Base-by-base conservation (phyloP, 2,797 vertebrate species). In the Scyliorhinus canicula region DNA sequence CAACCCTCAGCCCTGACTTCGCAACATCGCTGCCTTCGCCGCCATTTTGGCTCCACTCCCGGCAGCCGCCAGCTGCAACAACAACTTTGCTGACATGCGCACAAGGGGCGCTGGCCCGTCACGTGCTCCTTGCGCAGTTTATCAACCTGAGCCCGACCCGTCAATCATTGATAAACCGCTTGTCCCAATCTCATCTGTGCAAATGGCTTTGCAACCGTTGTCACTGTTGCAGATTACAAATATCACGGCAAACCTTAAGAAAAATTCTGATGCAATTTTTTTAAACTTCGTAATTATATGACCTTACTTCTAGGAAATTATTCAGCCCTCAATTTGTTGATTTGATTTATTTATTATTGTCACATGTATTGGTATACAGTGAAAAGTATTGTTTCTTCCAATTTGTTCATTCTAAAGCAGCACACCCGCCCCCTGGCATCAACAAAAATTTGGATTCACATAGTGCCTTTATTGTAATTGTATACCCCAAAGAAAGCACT, bases 81-180 rank as follows among this genome's bases (percentile, higher is more conserved):
- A 65, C 9, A 57, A 1, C 67, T 95, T 95, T 95, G 96, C 95
- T 69, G 91, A 95, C 65, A 71, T 31, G 85, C 55, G 52, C 85
- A 21, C 50, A 35, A 52, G 50, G 47, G 21, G 11, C 84, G 50
- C 84, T 0, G 50, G 26, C 85, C 28, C 28, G 55, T 65, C 57
- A 65, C 88, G 88, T 90, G 86, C 86, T 55, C 24, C 44, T 47
- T 47, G 16, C 79, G 8, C 79, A 8, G 71, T 11, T 26, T 21
- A 26, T 82, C 57, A 24, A 24, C 12, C 71, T 14, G 35, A n/a
- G 71, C 35, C 2, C 35, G 4, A 40, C 35, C 71, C 40, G 71
- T 74, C 31, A 74, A 74, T 74, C 31, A 69, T 6, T 69, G 65
- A 69, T 28, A 1, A 11, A 12, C 9, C 9, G 19, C 16, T 21